Percentiles rank a stretch among this genome's conserved stretches.
phyloP scores from a whole-genome alignment of 2,113 vertebrate genomes.

The Epinephelus moara region DNA sequence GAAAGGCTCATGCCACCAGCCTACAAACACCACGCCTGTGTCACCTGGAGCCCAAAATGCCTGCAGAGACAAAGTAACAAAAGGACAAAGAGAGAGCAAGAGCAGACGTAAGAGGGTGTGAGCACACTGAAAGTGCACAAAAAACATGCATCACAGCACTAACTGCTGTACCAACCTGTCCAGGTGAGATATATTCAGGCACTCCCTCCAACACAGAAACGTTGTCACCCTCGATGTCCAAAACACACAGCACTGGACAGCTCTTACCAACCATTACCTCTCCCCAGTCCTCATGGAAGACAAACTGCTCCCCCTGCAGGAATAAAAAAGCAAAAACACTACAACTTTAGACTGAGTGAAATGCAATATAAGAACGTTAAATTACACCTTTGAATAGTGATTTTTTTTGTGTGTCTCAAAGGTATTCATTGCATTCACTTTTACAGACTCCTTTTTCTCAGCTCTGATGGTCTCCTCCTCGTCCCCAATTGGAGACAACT shows the following conservation, averaged over 20 bases:
- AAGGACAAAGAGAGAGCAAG: background rate
- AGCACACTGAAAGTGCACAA: background rate
- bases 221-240: conserved; percentile 91
- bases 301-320: conserved; percentile 89
- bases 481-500: conserved; percentile 78
- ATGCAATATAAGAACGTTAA: background rate
- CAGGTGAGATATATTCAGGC: conserved; percentile 91
- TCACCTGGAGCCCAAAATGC: conserved; percentile 95
- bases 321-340: background rate
- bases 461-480: conserved; percentile 74
- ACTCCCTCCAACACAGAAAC: conserved; percentile 91
- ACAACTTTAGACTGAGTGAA: background rate
- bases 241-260: conserved; percentile 88
- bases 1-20: conserved; percentile 94
- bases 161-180: conserved; percentile 87
- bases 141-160: background rate
- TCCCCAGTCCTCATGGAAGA: conserved; percentile 94
- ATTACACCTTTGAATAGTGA: conserved; percentile 1
- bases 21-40: conserved; percentile 91
- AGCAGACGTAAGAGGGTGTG: background rate
- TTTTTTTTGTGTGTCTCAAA: background rate
- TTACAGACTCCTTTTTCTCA: conserved; percentile 80
- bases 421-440: conserved; percentile 63
- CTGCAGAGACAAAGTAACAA: conserved; percentile 73
- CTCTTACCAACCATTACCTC: conserved; percentile 88